Percentiles rank a stretch among this genome's conserved stretches.
phyloP scores from a whole-genome alignment of 2,888 invertebrate genomes.

The Phoenoteleia sp. region DNA sequence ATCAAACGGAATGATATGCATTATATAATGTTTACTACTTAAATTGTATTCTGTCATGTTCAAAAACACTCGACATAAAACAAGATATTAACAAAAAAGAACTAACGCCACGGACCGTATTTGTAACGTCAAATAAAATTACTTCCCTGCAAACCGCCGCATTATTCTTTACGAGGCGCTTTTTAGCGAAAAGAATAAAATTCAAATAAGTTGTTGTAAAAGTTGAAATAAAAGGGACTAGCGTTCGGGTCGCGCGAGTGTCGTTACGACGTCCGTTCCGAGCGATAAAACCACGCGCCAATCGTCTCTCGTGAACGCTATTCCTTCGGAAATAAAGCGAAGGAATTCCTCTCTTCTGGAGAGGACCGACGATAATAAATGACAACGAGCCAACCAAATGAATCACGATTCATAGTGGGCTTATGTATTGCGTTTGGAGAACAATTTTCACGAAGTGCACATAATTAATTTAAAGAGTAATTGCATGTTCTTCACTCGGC shows the following conservation, averaged over 20 bases:
- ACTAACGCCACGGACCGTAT: too few species aligned
- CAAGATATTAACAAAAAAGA: too few species aligned
- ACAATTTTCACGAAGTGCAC: constrained; percentile 30
- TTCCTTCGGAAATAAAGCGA: constrained; percentile 24
- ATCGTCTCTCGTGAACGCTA: constrained; percentile 5
- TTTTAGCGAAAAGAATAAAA: neutral
- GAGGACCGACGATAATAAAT: constrained; percentile 17
- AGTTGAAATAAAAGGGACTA: neutral
- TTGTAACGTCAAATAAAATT: neutral
- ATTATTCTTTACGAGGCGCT: neutral
- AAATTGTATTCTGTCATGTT: too few species aligned
- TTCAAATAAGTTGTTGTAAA: constrained; percentile 5
- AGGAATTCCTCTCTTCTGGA: neutral
- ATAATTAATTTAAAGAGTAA: constrained; percentile 52
- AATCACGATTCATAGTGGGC: constrained; percentile 7
- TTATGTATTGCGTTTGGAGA: constrained; percentile 18
- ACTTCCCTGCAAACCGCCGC: neutral
- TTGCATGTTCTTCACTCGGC: constrained; percentile 21
- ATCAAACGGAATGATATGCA: too few species aligned
- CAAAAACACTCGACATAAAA: too few species aligned
- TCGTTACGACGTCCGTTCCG: neutral
- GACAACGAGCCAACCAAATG: constrained; percentile 6
- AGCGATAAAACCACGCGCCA: neutral
- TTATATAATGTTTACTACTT: too few species aligned
- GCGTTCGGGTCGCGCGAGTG: neutral